A percentile compares a stretch with the other conserved stretches of the same genome.
These are phyloP conservation scores for Pinctada fucata DNA, from an alignment of 2,888 invertebrate genomes.

Conservation along the genomic window DNA sequence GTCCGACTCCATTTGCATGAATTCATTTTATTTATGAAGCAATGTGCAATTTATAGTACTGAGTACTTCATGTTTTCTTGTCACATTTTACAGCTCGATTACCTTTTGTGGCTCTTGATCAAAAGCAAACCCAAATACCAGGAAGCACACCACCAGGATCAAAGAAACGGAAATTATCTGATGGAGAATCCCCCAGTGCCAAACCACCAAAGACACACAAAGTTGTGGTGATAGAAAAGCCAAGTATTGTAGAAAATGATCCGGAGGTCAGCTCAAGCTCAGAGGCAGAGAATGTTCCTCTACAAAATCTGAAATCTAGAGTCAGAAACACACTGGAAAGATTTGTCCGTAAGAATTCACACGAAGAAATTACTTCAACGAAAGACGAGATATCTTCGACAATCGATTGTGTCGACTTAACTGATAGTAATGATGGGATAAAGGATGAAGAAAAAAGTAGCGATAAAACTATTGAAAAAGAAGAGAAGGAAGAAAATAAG, in stretches of 20 bases:
- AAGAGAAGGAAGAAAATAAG: slow-evolving; percentile 19
- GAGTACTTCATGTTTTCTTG: too few relatives aligned
- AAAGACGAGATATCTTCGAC: slow-evolving; percentile 42
- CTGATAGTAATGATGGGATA: slow-evolving; percentile 39
- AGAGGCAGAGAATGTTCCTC: slow-evolving; percentile 57
- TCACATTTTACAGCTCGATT: slow-evolving; percentile 46
- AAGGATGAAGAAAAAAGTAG: slow-evolving; percentile 19
- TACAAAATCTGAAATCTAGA: slow-evolving; percentile 31
- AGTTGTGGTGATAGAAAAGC: slow-evolving; percentile 17
- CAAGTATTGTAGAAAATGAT: slow-evolving; percentile 49
- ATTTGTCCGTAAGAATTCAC: slow-evolving; percentile 52
- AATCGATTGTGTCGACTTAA: slow-evolving; percentile 54
- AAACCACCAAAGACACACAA: slow-evolving; percentile 50
- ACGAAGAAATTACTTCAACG: slow-evolving; percentile 67
- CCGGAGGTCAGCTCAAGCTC: slow-evolving; percentile 72
- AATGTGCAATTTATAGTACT: too few relatives aligned
- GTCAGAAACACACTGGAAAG: slow-evolving; percentile 51
- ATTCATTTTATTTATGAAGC: too few relatives aligned
- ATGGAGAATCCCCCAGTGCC: slow-evolving; percentile 57
- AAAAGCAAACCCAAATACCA: slow-evolving; percentile 36
- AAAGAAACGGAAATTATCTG: slow-evolving; percentile 58
- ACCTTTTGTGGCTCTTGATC: slow-evolving; percentile 55
- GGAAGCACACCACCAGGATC: slow-evolving; percentile 47
- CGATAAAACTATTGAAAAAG: slow-evolving; percentile 15
- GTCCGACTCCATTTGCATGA: too few relatives aligned